Evolutionary conservation across 2,888 invertebrate species (phyloP).

Genomic region (Allygus modestus): DNA sequence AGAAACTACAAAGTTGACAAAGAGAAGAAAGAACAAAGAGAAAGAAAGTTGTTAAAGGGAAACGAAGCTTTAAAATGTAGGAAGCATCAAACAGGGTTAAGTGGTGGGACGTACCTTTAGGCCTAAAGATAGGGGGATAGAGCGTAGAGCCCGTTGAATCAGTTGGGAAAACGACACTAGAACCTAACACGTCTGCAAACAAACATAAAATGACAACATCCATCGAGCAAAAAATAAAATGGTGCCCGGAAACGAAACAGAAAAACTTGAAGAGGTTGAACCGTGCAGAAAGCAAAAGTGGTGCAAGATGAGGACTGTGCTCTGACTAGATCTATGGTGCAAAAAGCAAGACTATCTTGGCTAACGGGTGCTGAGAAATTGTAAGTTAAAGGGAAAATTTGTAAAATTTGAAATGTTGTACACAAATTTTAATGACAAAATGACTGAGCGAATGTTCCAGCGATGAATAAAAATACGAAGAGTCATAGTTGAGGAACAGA

Average conservation of each 20-base stretch:
- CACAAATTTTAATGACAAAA: too few species aligned
- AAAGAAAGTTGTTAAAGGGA: not conserved
- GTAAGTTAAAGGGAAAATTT: too few species aligned
- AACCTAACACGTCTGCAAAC: slow-evolving; percentile 85
- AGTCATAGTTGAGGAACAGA: too few species aligned
- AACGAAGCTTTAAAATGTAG: not conserved
- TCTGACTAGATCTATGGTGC: slow-evolving; percentile 35
- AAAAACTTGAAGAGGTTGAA: slow-evolving; percentile 51
- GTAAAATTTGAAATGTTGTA: too few species aligned
- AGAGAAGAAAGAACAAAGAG: not conserved
- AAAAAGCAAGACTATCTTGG: slow-evolving; percentile 35
- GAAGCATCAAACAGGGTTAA: slow-evolving; percentile 30
- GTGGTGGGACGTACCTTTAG: slow-evolving; percentile 80
- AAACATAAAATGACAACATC: slow-evolving; percentile 72
- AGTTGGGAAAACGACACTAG: slow-evolving; percentile 86
- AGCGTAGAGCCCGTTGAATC: slow-evolving; percentile 85
- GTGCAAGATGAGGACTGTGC: slow-evolving; percentile 63
- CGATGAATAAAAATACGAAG: too few species aligned
- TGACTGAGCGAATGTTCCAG: too few species aligned
- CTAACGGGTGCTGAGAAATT: not conserved
- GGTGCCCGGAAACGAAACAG: slow-evolving; percentile 66
- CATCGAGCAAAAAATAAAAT: slow-evolving; percentile 66
- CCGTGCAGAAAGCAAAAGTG: slow-evolving; percentile 59
- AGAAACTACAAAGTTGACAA: slow-evolving; percentile 9
- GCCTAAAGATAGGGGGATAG: slow-evolving; percentile 83